Evolutionary conservation across 2,888 invertebrate genomes (phyloP).

Genomic region (Noctua comes): DNA sequence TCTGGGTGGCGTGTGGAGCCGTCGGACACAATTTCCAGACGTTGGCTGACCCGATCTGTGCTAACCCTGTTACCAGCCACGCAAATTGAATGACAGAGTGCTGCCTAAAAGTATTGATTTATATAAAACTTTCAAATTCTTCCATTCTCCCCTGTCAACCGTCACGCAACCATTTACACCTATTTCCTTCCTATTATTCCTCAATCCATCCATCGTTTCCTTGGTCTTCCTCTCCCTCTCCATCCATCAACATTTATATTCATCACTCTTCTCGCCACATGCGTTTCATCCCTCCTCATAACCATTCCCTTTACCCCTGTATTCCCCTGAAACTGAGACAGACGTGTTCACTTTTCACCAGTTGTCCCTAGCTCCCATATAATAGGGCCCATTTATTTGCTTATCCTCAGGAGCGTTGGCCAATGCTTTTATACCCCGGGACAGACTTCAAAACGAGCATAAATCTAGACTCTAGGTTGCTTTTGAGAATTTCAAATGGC

Average conservation of each 20-base stretch:
- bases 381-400: neutral
- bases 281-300: too few species aligned
- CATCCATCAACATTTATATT: too few species aligned
- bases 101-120: neutral
- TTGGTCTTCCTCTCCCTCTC: too few species aligned
- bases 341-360: neutral
- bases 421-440: neutral
- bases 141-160: too few species aligned
- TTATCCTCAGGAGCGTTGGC: neutral
- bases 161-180: too few species aligned
- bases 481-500: neutral
- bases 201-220: too few species aligned
- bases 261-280: too few species aligned
- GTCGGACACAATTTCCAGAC: neutral
- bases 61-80: neutral
- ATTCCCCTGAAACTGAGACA: neutral
- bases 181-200: too few species aligned
- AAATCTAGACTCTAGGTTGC: neutral
- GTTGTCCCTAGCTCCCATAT: neutral
- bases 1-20: neutral
- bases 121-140: neutral
- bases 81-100: conserved; percentile 14
- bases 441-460: neutral
- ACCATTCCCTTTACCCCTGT: neutral
- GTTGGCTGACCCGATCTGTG: neutral